Percentiles rank a stretch among this genome's conserved stretches.
phyloP scores from a whole-genome alignment of 2,888 invertebrate species.

The Macroteleia sp. region DNA sequence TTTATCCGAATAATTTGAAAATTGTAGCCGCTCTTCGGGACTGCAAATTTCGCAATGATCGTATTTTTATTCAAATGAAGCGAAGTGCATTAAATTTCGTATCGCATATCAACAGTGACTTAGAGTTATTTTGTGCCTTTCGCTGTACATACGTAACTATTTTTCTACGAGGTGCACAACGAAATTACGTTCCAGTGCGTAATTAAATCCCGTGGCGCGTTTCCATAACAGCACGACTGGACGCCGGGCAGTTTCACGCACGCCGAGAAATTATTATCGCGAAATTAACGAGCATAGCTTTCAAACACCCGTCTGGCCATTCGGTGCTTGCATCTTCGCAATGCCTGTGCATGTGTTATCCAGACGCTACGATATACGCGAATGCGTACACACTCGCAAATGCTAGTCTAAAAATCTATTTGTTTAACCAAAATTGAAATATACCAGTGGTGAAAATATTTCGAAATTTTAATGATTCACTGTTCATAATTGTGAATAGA shows the following conservation, averaged over 20 bases:
- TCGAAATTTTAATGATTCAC: no score
- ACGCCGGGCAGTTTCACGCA: conserved; percentile 55
- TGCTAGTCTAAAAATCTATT: conserved; percentile 8
- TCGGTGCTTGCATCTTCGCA: conserved; percentile 34
- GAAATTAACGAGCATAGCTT: conserved; percentile 56
- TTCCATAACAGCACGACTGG: conserved; percentile 36
- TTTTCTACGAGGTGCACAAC: conserved; percentile 31
- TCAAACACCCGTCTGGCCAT: conserved; percentile 40
- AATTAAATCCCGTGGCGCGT: conserved; percentile 56
- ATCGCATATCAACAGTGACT: background rate
- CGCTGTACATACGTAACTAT: conserved; percentile 38
- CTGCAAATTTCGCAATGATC: conserved; percentile 22
- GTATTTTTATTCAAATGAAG: conserved; percentile 45
- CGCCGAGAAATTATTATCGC: conserved; percentile 61
- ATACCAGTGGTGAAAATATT: no score
- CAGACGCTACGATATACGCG: conserved; percentile 5
- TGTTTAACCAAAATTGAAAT: background rate
- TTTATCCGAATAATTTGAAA: conserved; percentile 24
- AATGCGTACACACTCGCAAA: conserved; percentile 10
- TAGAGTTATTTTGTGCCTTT: conserved; percentile 22
- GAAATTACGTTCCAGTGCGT: conserved; percentile 51
- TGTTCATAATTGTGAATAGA: no score
- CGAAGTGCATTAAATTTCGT: conserved; percentile 21
- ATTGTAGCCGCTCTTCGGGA: conserved; percentile 5
- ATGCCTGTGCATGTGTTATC: background rate